Evolutionary conservation across 53 echinoderm and acorn worm species (phyloP).

Genomic region (Apostichopus leukothele): DNA sequence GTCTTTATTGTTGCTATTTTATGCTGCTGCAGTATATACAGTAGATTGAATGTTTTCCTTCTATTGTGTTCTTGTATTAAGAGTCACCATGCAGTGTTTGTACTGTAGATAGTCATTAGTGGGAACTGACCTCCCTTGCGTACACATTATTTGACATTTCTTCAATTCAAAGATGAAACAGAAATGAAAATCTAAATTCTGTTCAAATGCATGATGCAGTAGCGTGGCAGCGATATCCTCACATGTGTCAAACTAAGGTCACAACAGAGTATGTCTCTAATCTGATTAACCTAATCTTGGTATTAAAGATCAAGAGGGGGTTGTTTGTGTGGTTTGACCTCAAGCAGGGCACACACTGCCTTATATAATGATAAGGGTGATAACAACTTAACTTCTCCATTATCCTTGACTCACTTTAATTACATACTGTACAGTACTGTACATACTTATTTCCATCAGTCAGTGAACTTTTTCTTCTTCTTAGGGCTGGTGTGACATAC

Average conservation of each 20-base stretch:
- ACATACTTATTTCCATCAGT: background rate
- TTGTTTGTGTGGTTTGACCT: background rate
- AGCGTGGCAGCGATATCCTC: background rate
- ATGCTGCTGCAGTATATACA: no score
- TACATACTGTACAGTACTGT: background rate
- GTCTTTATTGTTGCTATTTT: no score
- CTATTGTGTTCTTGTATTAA: background rate
- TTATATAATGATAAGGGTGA: background rate
- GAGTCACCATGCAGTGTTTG: background rate
- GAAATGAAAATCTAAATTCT: background rate
- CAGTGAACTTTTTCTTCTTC: background rate
- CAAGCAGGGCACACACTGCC: background rate
- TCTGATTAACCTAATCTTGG: background rate
- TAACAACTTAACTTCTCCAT: background rate
- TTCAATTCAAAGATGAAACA: background rate
- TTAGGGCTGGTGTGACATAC: background rate
- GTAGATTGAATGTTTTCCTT: no score
- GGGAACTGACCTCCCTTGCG: background rate
- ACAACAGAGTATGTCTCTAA: background rate
- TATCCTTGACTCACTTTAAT: background rate
- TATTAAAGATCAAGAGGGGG: background rate
- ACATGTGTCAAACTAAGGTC: background rate
- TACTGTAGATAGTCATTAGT: background rate
- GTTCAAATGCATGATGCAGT: background rate
- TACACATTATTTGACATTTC: background rate